Evolutionary conservation across 2,888 invertebrate species (phyloP).

Genomic region (Copidosoma aretas): DNA sequence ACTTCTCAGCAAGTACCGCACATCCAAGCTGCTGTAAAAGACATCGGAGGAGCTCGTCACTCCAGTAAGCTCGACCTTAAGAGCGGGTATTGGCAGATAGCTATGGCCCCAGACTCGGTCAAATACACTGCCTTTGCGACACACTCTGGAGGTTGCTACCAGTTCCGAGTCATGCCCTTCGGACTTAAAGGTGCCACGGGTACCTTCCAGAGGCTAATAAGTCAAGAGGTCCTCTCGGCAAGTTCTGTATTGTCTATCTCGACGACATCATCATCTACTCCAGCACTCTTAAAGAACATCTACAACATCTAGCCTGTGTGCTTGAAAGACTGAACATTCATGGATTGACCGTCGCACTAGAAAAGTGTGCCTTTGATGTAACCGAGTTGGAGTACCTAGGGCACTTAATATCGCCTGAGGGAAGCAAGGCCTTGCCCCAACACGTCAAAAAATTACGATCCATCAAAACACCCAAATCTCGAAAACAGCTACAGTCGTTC

Average conservation of each 20-base stretch:
- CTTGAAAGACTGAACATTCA: background rate
- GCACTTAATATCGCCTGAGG: background rate
- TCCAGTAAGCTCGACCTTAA: no score
- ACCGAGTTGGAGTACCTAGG: background rate
- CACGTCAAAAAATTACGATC: background rate
- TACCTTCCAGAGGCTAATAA: conserved; percentile 35
- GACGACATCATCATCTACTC: conserved; percentile 48
- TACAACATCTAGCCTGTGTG: conserved; percentile 3
- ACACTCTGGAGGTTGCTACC: conserved; percentile 47
- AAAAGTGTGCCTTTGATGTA: background rate
- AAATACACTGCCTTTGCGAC: conserved; percentile 49
- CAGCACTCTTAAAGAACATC: conserved; percentile 33
- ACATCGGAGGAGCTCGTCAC: conserved; percentile 1
- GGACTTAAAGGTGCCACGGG: conserved; percentile 42
- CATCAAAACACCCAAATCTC: background rate
- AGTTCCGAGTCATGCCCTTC: conserved; percentile 51
- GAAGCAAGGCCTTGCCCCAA: background rate
- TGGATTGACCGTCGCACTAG: background rate
- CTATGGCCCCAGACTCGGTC: conserved; percentile 41
- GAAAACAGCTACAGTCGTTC: background rate
- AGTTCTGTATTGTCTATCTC: conserved; percentile 43
- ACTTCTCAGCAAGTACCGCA: background rate
- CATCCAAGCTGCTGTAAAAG: conserved; percentile 20
- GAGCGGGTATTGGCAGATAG: conserved; percentile 53
- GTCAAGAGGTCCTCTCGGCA: conserved; percentile 37